A percentile compares a stretch with the other conserved stretches of the same genome.
Conservation (phyloP, 2,113 vertebrate genomes). For the Sinocyclocheilus anophthalmus region DNA sequence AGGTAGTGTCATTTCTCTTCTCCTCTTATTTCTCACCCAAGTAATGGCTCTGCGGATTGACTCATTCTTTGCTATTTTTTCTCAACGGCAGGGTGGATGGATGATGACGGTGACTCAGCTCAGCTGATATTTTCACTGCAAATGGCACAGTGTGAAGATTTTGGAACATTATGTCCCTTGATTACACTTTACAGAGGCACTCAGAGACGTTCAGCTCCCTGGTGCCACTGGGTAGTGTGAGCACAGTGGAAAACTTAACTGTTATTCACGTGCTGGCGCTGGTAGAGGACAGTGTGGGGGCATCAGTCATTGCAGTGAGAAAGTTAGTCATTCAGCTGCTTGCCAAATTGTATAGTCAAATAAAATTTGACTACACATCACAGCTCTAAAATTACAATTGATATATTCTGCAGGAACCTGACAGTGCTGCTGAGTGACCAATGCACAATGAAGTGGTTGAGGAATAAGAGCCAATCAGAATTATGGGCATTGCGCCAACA, state of each 20-base stretch:
- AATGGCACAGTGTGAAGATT: constrained; percentile 64
- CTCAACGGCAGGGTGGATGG: constrained; percentile 73
- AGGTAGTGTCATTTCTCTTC: constrained; percentile 64
- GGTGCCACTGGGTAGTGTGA: constrained; percentile 68
- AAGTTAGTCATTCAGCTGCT: constrained; percentile 62
- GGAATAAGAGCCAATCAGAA: constrained; percentile 68
- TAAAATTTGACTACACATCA: not conserved
- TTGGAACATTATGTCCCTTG: constrained; percentile 56
- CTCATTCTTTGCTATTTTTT: constrained; percentile 6
- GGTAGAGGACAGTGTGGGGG: constrained; percentile 74
- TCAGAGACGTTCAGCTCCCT: constrained; percentile 66
- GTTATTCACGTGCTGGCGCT: constrained; percentile 66
- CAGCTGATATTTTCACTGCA: constrained; percentile 78
- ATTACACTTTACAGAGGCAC: constrained; percentile 79
- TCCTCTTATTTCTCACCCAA: constrained; percentile 2
- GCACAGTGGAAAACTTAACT: constrained; percentile 43
- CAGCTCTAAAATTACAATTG: not conserved
- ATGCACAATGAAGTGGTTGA: constrained; percentile 64
- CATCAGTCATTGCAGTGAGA: constrained; percentile 69
- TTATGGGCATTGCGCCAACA: constrained; percentile 70
- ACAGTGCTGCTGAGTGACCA: constrained; percentile 58
- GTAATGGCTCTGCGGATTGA: not conserved
- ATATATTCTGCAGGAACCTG: constrained; percentile 67
- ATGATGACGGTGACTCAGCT: constrained; percentile 59
- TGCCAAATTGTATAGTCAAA: not conserved